A percentile compares a stretch with the other conserved stretches of the same genome.
Conservation (phyloP, 2,888 invertebrate species). For the Nephrotoma guestfalica region DNA sequence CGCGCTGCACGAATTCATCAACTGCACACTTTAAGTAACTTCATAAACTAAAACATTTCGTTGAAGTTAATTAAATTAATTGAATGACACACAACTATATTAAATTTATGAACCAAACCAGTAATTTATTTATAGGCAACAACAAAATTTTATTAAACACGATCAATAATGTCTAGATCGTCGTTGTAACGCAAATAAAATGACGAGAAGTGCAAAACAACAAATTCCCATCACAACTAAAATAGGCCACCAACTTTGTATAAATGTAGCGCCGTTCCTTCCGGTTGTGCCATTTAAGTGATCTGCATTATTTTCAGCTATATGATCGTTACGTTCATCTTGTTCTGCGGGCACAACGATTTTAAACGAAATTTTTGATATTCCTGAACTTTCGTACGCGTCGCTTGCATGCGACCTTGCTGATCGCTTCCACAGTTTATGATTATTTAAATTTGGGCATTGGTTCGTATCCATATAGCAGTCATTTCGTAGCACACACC, state of each 20-base stretch:
- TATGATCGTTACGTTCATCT: not conserved
- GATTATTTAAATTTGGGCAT: not conserved
- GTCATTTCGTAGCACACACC: slow-evolving; percentile 38
- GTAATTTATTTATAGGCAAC: not conserved
- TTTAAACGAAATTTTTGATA: slow-evolving; percentile 24
- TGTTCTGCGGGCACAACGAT: slow-evolving; percentile 16
- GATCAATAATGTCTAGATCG: not conserved
- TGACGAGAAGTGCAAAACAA: not conserved
- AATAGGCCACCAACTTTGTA: not conserved
- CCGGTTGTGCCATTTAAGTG: not conserved
- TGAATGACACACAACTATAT: not conserved
- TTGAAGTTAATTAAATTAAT: not conserved
- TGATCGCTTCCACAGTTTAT: not conserved
- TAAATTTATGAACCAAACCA: not conserved
- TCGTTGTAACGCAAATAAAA: not conserved
- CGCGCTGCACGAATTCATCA: not conserved
- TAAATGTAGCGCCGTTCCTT: not conserved
- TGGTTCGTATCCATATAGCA: slow-evolving; percentile 22
- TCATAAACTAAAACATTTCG: not conserved
- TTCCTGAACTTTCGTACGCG: slow-evolving; percentile 17
- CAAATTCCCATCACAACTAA: not conserved
- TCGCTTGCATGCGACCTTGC: not conserved
- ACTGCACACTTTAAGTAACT: not conserved
- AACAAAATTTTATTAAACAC: not conserved
- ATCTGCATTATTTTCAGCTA: not conserved